Percentiles rank a stretch among this genome's conserved stretches.
Evolutionary conservation across 2,113 vertebrate species (phyloP).

Genomic region (Oceanodroma tethys): DNA sequence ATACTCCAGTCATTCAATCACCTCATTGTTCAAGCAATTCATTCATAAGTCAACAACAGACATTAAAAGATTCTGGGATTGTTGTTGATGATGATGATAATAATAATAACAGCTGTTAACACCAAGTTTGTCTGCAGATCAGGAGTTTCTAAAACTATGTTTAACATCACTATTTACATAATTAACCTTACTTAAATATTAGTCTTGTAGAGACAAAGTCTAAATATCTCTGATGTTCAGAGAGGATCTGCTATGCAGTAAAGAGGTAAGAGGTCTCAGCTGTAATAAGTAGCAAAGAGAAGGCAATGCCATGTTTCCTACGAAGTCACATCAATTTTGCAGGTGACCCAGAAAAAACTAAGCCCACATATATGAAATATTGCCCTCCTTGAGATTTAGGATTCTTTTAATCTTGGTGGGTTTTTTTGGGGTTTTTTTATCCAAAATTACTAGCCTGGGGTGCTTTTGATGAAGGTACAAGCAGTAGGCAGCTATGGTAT

Average conservation of each 20-base stretch:
- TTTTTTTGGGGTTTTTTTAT: background rate
- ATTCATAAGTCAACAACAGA: background rate
- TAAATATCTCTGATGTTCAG: background rate
- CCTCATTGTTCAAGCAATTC: background rate
- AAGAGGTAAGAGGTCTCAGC: background rate
- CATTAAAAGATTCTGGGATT: background rate
- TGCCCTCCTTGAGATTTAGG: background rate
- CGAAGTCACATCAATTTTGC: background rate
- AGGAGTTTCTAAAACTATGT: background rate
- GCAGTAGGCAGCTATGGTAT: background rate
- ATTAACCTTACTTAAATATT: background rate
- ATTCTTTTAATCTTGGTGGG: background rate
- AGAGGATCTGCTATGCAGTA: background rate
- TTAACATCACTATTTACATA: background rate
- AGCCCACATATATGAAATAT: background rate
- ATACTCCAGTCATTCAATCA: background rate
- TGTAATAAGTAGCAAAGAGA: background rate
- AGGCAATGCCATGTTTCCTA: background rate
- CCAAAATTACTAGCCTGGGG: background rate
- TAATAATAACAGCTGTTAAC: background rate
- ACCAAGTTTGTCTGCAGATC: background rate
- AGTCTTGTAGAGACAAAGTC: background rate
- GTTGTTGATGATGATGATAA: background rate
- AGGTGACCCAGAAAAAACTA: background rate
- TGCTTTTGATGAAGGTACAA: background rate